phyloP scores from a whole-genome alignment of 2,113 vertebrate species.

The Colistium nudipinnis region DNA sequence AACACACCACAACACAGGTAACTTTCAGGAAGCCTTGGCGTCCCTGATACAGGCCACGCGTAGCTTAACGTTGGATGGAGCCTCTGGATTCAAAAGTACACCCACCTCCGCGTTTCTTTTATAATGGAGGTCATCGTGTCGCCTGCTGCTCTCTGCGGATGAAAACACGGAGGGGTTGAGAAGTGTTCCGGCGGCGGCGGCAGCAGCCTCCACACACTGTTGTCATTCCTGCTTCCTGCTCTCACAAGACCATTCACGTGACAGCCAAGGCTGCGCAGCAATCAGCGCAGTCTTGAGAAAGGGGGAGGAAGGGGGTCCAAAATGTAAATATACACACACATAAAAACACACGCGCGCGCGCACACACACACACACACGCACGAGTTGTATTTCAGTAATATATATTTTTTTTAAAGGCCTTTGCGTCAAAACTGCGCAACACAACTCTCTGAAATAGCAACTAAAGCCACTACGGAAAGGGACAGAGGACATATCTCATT shows the following conservation, averaged over 20 bases:
- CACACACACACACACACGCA: too few relatives aligned
- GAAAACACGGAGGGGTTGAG: neutral
- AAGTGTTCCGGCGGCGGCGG: slow-evolving; percentile 6
- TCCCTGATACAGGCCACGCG: neutral
- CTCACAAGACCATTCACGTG: slow-evolving; percentile 55
- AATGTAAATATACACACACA: too few relatives aligned
- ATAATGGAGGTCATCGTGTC: slow-evolving; percentile 78
- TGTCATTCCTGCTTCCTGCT: slow-evolving; percentile 61
- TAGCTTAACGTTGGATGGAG: neutral
- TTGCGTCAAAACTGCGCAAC: slow-evolving; percentile 33
- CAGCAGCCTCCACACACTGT: slow-evolving; percentile 31
- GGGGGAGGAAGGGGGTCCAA: too few relatives aligned
- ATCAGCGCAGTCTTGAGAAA: neutral
- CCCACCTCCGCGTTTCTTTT: slow-evolving; percentile 83
- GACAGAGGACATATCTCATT: slow-evolving; percentile 31
- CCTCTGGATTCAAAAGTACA: neutral
- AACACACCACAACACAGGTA: neutral
- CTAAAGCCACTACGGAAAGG: slow-evolving; percentile 8
- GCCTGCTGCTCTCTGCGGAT: neutral
- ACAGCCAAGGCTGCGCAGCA: slow-evolving; percentile 44
- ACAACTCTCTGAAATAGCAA: neutral
- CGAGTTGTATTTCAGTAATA: accelerated
- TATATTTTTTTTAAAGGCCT: too few relatives aligned
- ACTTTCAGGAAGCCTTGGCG: neutral
- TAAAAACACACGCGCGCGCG: too few relatives aligned